These are phyloP conservation scores for human (Homo sapiens) DNA, from an alignment of 2,113 vertebrate genomes.

Conservation along the genomic window DNA sequence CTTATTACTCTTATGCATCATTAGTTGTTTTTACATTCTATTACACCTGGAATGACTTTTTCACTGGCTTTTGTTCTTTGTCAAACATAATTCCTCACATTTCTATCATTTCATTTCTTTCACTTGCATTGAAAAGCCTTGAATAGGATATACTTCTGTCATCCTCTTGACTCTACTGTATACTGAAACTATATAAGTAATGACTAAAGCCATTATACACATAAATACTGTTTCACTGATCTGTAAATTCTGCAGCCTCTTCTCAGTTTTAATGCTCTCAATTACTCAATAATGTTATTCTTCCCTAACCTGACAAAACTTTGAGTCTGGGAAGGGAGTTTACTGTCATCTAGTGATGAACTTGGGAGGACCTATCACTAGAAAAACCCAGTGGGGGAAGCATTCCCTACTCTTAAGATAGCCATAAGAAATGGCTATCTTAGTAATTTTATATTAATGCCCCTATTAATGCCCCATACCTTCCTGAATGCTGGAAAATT, in stretches of 20 bases:
- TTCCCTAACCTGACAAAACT: background rate
- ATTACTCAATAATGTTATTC: background rate
- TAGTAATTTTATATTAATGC: conserved; percentile 15
- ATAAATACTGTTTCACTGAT: background rate
- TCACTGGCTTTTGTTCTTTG: background rate
- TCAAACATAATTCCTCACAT: background rate
- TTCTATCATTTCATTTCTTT: conserved; percentile 31
- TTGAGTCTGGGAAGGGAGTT: background rate
- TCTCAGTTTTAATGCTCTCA: background rate
- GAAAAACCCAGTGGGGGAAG: background rate
- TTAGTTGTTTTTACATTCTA: background rate
- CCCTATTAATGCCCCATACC: background rate
- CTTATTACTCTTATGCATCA: background rate
- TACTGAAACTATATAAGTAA: background rate
- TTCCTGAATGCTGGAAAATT: conserved; percentile 48
- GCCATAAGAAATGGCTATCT: background rate
- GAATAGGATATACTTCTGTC: background rate
- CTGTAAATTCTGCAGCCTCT: background rate
- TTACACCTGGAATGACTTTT: background rate
- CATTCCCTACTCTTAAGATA: background rate
- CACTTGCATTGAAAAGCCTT: conserved; percentile 12
- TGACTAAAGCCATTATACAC: background rate
- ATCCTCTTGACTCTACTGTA: background rate
- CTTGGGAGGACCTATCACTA: background rate
- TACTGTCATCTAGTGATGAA: background rate